Conservation (phyloP, 2,797 vertebrate species). For the Delichon dasypus region DNA sequence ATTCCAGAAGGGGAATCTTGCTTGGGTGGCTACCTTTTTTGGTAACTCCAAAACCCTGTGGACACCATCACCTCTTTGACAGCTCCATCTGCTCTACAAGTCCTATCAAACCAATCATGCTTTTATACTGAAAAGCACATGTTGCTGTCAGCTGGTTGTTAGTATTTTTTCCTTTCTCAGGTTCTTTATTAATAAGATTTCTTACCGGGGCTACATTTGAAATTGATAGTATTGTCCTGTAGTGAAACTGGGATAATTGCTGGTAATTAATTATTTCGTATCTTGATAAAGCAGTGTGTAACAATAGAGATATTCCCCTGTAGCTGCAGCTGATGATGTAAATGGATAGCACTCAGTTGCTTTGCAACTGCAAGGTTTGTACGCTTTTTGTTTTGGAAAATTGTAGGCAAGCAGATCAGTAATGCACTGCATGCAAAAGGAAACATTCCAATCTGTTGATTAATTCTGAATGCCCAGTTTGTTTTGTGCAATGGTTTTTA, state of each 20-base stretch:
- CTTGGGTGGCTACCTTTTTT: not conserved
- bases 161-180: not conserved
- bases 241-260: not conserved
- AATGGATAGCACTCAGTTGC: not conserved
- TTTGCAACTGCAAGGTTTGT: not conserved
- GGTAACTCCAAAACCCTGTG: not conserved
- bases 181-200: not conserved
- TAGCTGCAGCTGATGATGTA: not conserved
- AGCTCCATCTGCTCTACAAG: not conserved
- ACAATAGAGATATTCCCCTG: not conserved
- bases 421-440: not conserved
- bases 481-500: not conserved
- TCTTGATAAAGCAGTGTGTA: not conserved
- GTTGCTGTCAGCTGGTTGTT: not conserved
- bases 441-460: slow-evolving; percentile 44
- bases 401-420: not conserved
- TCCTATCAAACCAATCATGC: not conserved
- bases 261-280: not conserved
- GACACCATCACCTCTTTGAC: not conserved
- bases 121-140: not conserved
- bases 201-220: not conserved
- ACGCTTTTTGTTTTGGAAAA: slow-evolving; percentile 22
- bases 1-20: not conserved
- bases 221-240: not conserved
- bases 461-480: not conserved